Evolutionary conservation across 2,888 invertebrate genomes (phyloP).

Genomic region (Branchipolynoe longqiensis): DNA sequence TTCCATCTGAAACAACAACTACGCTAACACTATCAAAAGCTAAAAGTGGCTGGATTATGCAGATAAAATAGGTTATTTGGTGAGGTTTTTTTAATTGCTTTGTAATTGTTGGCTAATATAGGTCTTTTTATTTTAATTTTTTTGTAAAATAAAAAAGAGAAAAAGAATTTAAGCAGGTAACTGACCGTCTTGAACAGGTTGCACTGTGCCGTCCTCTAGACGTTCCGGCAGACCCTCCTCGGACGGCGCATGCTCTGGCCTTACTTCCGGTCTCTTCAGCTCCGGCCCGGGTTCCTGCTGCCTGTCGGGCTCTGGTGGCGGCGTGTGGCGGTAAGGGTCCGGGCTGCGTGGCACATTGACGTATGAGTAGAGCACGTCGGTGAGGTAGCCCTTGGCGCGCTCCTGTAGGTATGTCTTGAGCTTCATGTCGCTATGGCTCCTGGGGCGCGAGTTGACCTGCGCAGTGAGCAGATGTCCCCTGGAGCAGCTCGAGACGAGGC

Average conservation of each 20-base stretch:
- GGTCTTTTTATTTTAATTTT: too few species aligned
- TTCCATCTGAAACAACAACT: too few species aligned
- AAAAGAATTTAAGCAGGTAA: too few species aligned
- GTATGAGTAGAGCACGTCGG: slow-evolving; percentile 42
- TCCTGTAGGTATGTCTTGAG: slow-evolving; percentile 47
- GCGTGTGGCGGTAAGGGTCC: slow-evolving; percentile 45
- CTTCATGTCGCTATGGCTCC: slow-evolving; percentile 50
- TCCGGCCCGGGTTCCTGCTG: neutral
- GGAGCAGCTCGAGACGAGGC: neutral
- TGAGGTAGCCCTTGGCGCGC: slow-evolving; percentile 45
- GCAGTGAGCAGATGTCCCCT: neutral
- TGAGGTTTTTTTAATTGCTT: too few species aligned
- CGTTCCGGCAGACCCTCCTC: neutral
- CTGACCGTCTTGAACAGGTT: neutral
- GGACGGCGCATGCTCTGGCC: neutral
- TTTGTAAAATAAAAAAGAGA: neutral
- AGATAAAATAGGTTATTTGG: too few species aligned
- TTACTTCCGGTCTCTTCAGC: neutral
- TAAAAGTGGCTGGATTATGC: too few species aligned
- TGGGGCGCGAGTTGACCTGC: neutral
- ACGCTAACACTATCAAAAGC: too few species aligned
- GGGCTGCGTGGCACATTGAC: slow-evolving; percentile 34
- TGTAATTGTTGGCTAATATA: too few species aligned
- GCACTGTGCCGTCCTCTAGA: neutral
- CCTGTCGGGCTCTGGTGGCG: neutral